Evolutionary conservation across 2,888 invertebrate genomes (phyloP).

Genomic region (Hirudinaria manillensis): DNA sequence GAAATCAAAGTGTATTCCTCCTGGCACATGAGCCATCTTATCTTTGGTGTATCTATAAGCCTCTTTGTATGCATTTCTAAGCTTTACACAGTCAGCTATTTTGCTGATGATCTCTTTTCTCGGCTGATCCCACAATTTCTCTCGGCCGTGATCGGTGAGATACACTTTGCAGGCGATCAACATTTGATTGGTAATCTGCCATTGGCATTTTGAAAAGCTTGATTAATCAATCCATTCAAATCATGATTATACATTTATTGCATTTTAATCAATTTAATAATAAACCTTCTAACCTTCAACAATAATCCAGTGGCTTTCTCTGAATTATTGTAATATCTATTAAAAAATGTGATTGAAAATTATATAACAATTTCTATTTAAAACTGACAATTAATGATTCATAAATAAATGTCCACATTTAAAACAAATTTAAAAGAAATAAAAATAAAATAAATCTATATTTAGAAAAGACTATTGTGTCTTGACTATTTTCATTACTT

Average conservation of each 20-base stretch:
- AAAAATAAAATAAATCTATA: too few relatives aligned
- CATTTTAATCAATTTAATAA: too few relatives aligned
- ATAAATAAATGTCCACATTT: too few relatives aligned
- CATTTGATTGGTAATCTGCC: constrained; percentile 53
- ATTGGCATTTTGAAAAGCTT: background rate
- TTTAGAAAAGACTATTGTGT: too few relatives aligned
- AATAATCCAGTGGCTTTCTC: constrained; percentile 16
- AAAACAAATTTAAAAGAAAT: too few relatives aligned
- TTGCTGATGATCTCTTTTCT: constrained; percentile 41
- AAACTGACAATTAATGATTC: too few relatives aligned
- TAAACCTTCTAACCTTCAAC: background rate
- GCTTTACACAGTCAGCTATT: constrained; percentile 23
- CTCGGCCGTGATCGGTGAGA: constrained; percentile 46
- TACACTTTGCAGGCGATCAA: constrained; percentile 51
- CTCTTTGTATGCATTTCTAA: constrained; percentile 58
- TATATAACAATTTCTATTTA: too few relatives aligned
- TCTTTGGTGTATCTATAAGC: constrained; percentile 59
- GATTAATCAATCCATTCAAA: too few relatives aligned
- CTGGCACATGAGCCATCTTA: constrained; percentile 46
- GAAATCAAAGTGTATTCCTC: constrained; percentile 50
- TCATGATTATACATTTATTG: too few relatives aligned
- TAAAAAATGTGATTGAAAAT: too few relatives aligned
- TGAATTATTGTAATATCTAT: constrained; percentile 12
- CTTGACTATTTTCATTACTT: too few relatives aligned
- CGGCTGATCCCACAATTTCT: constrained; percentile 48